These are phyloP conservation scores for Thalassarche chlororhynchos DNA, from an alignment of 2,113 vertebrate genomes.

Conservation along the genomic window DNA sequence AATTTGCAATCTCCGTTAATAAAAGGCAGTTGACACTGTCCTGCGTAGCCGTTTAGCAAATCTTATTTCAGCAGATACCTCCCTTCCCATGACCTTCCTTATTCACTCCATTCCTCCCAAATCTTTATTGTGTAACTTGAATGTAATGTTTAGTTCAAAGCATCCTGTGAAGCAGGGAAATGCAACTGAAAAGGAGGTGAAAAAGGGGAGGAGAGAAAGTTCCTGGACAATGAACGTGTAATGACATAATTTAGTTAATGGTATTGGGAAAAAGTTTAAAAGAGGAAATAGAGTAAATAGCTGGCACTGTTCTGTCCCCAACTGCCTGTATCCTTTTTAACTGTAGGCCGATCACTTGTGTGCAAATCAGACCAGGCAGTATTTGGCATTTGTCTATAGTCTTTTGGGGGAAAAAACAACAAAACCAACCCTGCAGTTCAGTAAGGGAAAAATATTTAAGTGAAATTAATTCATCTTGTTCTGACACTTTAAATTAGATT, in stretches of 20 bases:
- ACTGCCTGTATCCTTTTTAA: not conserved
- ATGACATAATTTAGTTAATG: constrained; percentile 29
- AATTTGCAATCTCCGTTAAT: not conserved
- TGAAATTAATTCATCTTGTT: not conserved
- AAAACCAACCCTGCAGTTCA: not conserved
- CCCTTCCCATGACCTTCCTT: constrained; percentile 4
- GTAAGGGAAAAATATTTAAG: not conserved
- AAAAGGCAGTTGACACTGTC: not conserved
- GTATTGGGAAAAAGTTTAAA: constrained; percentile 30
- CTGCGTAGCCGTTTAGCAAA: not conserved
- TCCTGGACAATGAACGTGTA: constrained; percentile 39
- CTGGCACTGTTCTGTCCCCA: not conserved
- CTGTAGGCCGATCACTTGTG: not conserved
- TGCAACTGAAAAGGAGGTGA: constrained; percentile 9
- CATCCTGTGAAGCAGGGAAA: constrained; percentile 48
- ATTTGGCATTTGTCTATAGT: not conserved
- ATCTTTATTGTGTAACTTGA: constrained; percentile 27
- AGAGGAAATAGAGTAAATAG: constrained; percentile 15
- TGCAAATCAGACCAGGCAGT: not conserved
- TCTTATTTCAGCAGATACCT: constrained; percentile 37
- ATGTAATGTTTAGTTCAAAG: constrained; percentile 47
- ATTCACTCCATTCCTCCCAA: not conserved
- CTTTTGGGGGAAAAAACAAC: not conserved
- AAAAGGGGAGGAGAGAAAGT: constrained; percentile 37
- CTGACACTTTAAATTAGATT: not conserved